Evolutionary conservation across 2,888 invertebrate species (phyloP).

Genomic region (Xestia c-nigrum): DNA sequence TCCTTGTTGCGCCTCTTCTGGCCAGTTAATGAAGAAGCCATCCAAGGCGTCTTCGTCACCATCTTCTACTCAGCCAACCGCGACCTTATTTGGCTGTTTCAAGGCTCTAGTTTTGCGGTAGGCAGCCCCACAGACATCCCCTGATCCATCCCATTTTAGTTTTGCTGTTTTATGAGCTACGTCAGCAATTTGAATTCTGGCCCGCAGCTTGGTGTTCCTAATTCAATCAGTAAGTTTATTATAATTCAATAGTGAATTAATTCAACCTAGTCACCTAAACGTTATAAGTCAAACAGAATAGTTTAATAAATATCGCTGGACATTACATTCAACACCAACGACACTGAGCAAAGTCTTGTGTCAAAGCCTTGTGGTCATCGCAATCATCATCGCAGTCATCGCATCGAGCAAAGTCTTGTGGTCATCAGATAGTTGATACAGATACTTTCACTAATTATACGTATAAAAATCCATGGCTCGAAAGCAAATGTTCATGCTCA

Average conservation of each 20-base stretch:
- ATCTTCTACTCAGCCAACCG: background rate
- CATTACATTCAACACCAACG: no score
- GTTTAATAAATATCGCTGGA: no score
- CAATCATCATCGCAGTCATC: no score
- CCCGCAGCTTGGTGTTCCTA: background rate
- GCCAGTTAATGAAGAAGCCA: background rate
- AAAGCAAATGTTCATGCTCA: no score
- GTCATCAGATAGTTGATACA: no score
- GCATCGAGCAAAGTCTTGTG: no score
- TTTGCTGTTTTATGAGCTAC: background rate
- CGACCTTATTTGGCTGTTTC: background rate
- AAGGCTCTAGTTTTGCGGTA: background rate
- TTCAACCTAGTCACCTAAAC: background rate
- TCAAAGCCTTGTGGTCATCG: no score
- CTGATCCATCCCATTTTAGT: background rate
- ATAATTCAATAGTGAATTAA: background rate
- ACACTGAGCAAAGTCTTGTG: no score
- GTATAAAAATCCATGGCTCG: no score
- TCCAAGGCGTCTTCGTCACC: background rate
- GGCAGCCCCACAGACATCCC: no score
- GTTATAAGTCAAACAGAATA: background rate
- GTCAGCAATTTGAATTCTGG: background rate
- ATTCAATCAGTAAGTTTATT: background rate
- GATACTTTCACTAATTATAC: no score
- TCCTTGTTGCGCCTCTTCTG: background rate